phyloP scores from a whole-genome alignment of 2,888 invertebrate species.

The Microctonus hyperodae region DNA sequence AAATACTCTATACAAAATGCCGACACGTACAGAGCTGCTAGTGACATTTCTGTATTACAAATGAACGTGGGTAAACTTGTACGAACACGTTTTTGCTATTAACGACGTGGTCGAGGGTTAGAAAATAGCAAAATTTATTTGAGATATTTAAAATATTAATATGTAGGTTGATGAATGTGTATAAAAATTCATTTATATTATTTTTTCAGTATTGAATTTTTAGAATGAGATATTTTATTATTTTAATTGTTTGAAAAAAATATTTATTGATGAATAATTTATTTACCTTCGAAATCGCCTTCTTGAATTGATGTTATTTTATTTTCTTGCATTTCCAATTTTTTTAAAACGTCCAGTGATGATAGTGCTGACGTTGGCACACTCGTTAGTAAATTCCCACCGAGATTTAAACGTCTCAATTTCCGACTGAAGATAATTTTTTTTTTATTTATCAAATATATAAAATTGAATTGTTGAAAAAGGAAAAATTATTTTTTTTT shows the following conservation, averaged over 20 bases:
- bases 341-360: slow-evolving; percentile 80
- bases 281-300: slow-evolving; percentile 84
- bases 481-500: no score
- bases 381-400: slow-evolving; percentile 79
- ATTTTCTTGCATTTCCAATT: slow-evolving; percentile 89
- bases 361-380: slow-evolving; percentile 85
- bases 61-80: neutral
- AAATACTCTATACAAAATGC: neutral
- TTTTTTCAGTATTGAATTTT: no score
- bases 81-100: neutral
- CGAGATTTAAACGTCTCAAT: slow-evolving; percentile 83
- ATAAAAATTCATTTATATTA: no score
- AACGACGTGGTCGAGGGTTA: neutral
- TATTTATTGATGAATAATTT: neutral
- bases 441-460: neutral
- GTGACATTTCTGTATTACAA: neutral
- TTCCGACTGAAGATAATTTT: slow-evolving; percentile 67
- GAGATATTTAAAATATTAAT: neutral
- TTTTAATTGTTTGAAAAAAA: no score
- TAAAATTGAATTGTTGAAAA: no score
- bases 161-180: no score
- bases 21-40: neutral
- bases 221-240: no score
- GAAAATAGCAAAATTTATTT: neutral
- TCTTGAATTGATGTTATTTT: slow-evolving; percentile 78